phyloP scores from a whole-genome alignment of 2,797 vertebrate species.

The Pampus argenteus region DNA sequence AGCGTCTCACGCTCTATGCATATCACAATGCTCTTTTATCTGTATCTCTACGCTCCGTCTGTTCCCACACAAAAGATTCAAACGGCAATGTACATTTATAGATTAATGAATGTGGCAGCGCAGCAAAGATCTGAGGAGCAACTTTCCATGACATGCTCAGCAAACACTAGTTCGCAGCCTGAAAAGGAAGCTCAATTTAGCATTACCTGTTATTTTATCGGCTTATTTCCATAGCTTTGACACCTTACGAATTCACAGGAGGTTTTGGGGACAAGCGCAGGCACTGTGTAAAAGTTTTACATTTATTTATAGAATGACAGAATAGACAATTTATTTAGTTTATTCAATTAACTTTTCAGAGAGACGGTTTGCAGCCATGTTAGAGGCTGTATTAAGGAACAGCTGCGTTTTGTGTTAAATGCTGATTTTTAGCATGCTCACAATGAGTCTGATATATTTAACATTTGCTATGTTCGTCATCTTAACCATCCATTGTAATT shows the following conservation, averaged over 20 bases:
- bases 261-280: conserved; percentile 5
- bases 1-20: conserved; percentile 56
- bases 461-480: too few relatives aligned
- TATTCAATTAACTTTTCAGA: neutral
- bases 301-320: neutral
- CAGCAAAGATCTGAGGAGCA: conserved; percentile 40
- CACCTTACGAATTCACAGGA: conserved; percentile 1
- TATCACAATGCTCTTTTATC: conserved; percentile 55
- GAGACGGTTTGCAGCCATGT: neutral
- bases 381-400: neutral
- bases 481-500: conserved; percentile 8
- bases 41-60: conserved; percentile 45
- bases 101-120: conserved; percentile 48
- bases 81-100: conserved; percentile 33
- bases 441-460: too few relatives aligned
- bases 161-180: conserved; percentile 35
- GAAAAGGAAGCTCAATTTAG: conserved; percentile 36
- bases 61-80: conserved; percentile 23
- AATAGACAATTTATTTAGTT: neutral
- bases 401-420: too few relatives aligned
- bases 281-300: neutral
- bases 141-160: conserved; percentile 40
- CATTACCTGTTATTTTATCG: conserved; percentile 33
- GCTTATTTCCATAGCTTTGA: conserved; percentile 28
- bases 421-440: too few relatives aligned